Percentiles rank a stretch among this genome's conserved stretches.
phyloP scores from a whole-genome alignment of 1,140 invertebrate genomes.

The Drosophila trapezifrons region DNA sequence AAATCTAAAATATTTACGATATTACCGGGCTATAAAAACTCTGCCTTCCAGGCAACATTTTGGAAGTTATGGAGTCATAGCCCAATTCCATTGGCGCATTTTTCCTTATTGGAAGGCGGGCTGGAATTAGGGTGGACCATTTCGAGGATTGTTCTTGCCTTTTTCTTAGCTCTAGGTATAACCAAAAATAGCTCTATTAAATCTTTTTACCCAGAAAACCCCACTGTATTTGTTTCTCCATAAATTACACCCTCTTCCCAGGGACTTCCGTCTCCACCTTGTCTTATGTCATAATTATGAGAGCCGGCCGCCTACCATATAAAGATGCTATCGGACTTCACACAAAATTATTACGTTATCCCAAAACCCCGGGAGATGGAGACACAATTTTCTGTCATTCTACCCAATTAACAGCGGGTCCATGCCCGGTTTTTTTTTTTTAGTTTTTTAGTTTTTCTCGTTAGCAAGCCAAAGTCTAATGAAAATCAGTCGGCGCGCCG shows the following conservation, averaged over 20 bases:
- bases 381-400: constrained; percentile 64
- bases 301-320: constrained; percentile 58
- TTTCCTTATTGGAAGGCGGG: not conserved
- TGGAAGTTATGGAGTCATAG: not conserved
- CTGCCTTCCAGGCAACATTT: not conserved
- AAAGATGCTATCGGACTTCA: constrained; percentile 70
- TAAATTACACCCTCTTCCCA: constrained; percentile 8
- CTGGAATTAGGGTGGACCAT: too few relatives aligned
- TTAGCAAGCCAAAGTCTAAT: constrained; percentile 59
- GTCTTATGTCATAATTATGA: constrained; percentile 69
- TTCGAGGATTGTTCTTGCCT: not conserved
- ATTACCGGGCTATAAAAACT: not conserved
- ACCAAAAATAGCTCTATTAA: not conserved
- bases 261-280: constrained; percentile 23
- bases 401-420: constrained; percentile 67
- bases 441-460: constrained; percentile 32
- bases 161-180: not conserved
- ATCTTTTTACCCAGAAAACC: not conserved
- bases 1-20: constrained; percentile 8
- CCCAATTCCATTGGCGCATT: not conserved
- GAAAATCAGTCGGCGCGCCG: constrained; percentile 58
- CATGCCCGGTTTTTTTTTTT: constrained; percentile 25
- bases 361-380: constrained; percentile 27
- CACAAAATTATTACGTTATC: constrained; percentile 67
- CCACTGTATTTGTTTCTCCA: not conserved